Evolutionary conservation across 2,888 invertebrate species (phyloP).

Genomic region (Cataglyphis albicans): DNA sequence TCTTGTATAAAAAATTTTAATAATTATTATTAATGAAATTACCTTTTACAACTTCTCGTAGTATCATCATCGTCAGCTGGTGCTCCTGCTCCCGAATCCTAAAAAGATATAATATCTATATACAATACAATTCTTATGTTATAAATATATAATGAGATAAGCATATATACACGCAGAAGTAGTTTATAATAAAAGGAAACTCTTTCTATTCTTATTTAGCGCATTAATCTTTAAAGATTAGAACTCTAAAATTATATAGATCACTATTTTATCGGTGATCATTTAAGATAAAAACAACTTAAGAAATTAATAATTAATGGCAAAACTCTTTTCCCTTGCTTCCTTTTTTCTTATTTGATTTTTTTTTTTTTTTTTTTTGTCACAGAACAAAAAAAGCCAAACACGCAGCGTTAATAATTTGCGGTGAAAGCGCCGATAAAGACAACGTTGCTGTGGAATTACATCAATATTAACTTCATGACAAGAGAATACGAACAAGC

Average conservation of each 20-base stretch:
- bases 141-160: not conserved
- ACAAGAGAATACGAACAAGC: slow-evolving; percentile 58
- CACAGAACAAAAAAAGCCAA: slow-evolving; percentile 15
- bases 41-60: slow-evolving; percentile 87
- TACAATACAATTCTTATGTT: not conserved
- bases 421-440: slow-evolving; percentile 52
- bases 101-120: slow-evolving; percentile 71
- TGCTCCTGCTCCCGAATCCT: slow-evolving; percentile 87
- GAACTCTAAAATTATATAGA: not conserved
- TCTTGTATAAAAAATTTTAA: slow-evolving; percentile 6
- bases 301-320: slow-evolving; percentile 31
- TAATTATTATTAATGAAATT: slow-evolving; percentile 60
- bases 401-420: slow-evolving; percentile 31
- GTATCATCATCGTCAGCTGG: slow-evolving; percentile 87
- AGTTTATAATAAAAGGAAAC: not conserved
- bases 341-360: slow-evolving; percentile 19
- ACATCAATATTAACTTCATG: slow-evolving; percentile 66
- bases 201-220: not conserved
- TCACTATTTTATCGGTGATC: not conserved
- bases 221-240: not conserved
- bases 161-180: not conserved
- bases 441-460: slow-evolving; percentile 29
- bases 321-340: not conserved
- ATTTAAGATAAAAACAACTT: not conserved
- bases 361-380: not conserved